Evolutionary conservation across 2,888 invertebrate genomes (phyloP), one percentile per base, ranked within the genome.

Genomic region (Aelia acuminata): DNA sequence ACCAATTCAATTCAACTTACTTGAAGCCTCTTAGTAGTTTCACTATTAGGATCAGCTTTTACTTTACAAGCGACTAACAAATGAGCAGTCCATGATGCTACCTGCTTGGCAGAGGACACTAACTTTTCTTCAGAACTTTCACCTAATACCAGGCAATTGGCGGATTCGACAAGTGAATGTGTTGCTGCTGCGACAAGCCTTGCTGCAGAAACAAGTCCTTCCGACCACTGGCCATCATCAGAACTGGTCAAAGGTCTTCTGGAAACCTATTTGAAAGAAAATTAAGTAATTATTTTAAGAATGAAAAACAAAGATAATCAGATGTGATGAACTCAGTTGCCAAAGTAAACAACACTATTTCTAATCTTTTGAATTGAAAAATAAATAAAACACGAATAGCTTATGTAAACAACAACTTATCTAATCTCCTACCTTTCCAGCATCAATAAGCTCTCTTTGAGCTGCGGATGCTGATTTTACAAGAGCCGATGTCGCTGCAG

Each of bases 211-310:
- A 99, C 96, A 88, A 99, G 94, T 0, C 99, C 99, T 92, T 99
- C 98, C 0, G 98, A 98, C 99, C 99, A 99, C 92, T 99, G 98
- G 0, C 98, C 98, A 93, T 99, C 98, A 92, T 98, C 98, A 0
- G 98, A 97, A 22, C 97, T 96, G 10, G 96, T 96, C 0, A 96
- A 93, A 0, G 97, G 97, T 0, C 96, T 95, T 0, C 96, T 94
- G 0, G 96, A 96, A 48, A 97, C 92, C 92, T 92, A 90, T 8
- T 80, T 75, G 15, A 1, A 80, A 80, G 15, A 39, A 11, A 3
- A 43, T 13, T n/a, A n/a, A 80, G 11, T 11, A 22, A 13, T 43
- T 43, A 75, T 39, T 20, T 0, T 20, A 35, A 39, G 48, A 57
- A 49, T 75, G 4, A 1, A 35, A 86, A 39, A 88, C n/a, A 63